Evolutionary conservation across 2,888 invertebrate genomes (phyloP).

Genomic region (Prenolepis imparis): DNA sequence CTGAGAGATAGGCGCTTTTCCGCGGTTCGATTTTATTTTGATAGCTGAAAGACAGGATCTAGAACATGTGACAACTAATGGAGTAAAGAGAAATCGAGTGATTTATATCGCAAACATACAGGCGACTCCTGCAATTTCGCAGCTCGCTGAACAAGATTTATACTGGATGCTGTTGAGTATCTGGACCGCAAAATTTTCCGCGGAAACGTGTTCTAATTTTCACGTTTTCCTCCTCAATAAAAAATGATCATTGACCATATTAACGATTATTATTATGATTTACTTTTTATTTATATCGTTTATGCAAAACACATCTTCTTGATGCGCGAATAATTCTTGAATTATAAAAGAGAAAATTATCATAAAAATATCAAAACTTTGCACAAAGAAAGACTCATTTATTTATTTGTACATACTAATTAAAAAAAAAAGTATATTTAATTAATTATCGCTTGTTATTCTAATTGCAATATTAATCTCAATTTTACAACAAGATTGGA

Average conservation of each 20-base stretch:
- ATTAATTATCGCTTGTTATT: too few species aligned
- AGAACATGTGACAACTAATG: constrained; percentile 4
- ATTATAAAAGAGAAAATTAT: constrained; percentile 33
- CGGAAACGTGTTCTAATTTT: constrained; percentile 27
- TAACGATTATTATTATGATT: neutral
- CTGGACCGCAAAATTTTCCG: constrained; percentile 34
- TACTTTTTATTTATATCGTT: constrained; percentile 18
- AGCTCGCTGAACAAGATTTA: constrained; percentile 15
- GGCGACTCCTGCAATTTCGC: neutral
- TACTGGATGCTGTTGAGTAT: constrained; percentile 9
- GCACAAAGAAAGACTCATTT: too few species aligned
- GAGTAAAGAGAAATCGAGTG: constrained; percentile 18
- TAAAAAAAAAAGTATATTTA: too few species aligned
- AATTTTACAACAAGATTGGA: too few species aligned
- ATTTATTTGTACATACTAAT: too few species aligned
- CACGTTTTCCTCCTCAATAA: neutral
- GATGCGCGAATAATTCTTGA: neutral
- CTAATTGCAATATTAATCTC: too few species aligned
- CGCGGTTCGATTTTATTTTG: constrained; percentile 27
- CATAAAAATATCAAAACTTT: constrained; percentile 22
- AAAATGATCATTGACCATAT: neutral
- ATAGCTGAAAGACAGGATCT: neutral
- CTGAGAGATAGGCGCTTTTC: neutral
- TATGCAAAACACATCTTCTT: constrained; percentile 2
- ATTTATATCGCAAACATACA: neutral